phyloP scores from a whole-genome alignment of 2,113 vertebrate species.

The Tichodroma muraria region DNA sequence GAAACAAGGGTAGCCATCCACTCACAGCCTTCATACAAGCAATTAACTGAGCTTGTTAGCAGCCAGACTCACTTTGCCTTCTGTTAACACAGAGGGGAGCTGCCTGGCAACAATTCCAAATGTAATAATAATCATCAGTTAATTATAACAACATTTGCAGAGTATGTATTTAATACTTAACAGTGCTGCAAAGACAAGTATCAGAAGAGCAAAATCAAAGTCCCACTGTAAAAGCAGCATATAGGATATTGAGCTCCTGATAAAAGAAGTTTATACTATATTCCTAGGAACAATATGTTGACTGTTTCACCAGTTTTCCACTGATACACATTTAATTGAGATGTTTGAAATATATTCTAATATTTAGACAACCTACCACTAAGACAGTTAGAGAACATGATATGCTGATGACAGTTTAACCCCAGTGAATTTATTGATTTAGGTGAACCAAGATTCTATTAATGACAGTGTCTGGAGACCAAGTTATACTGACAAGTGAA shows the following conservation, averaged over 20 bases:
- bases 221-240: background rate
- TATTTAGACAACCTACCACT: background rate
- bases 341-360: background rate
- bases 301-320: background rate
- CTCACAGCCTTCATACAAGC: background rate
- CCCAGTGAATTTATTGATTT: background rate
- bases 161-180: background rate
- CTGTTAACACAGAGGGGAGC: conserved; percentile 24
- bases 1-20: background rate
- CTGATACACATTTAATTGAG: background rate
- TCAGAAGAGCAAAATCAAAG: background rate
- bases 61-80: background rate
- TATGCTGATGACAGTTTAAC: background rate
- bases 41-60: background rate
- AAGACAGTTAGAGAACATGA: background rate
- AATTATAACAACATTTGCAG: background rate
- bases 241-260: background rate
- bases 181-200: background rate
- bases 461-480: background rate
- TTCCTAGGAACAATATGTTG: background rate
- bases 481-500: background rate
- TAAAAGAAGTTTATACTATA: background rate
- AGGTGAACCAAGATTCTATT: background rate
- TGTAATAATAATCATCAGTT: background rate
- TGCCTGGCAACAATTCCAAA: conserved; percentile 35